Evolutionary conservation across 2,797 vertebrate species (phyloP), one percentile per base, ranked within the genome.

Genomic region (Argyrosomus regius): DNA sequence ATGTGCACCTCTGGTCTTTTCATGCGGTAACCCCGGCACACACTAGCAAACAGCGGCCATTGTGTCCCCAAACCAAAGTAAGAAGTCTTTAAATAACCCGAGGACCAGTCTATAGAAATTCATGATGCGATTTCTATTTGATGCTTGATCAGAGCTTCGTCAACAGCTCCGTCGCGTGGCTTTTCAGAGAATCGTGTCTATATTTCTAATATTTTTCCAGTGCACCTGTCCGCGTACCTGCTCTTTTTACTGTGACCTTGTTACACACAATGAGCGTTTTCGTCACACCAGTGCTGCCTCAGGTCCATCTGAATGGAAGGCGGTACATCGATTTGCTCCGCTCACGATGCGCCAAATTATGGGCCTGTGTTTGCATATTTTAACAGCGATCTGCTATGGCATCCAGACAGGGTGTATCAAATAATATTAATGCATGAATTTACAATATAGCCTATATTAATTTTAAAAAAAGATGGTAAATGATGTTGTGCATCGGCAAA

Each of bases 31-130:
- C 90, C 92, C 95, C 90, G 83, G 89, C 93, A 88, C 94, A 94
- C 93, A 96, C 72, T 87, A 84, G 83, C 95, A 86, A 93, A 95
- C 91, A 95, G 75, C 77, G 57, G 72, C 92, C 91, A 94, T 97
- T 96, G 95, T 95, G 89, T 74, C 20, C 71, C 75, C 64, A 35
- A 82, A 93, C 89, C 88, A 92, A 95, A 95, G 92, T 94, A 87
- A 93, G 92, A 87, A 93, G 90, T 92, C 95, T 91, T 91, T 88
- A 92, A 95, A 94, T 92, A 91, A 95, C 89, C 93, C 91, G 46
- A 54, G 87, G 68, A 84, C 48, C 66, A 95, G 95, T 95, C 95
- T 83, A 94, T 96, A 96, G 94, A 96, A 95, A 95, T 96, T 95
- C 96, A 95, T 96, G 94, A 95, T 83, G 86, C 86, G 20, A 50